phyloP scores from a whole-genome alignment of 2,888 invertebrate genomes.

The Cheilosia urbana region DNA sequence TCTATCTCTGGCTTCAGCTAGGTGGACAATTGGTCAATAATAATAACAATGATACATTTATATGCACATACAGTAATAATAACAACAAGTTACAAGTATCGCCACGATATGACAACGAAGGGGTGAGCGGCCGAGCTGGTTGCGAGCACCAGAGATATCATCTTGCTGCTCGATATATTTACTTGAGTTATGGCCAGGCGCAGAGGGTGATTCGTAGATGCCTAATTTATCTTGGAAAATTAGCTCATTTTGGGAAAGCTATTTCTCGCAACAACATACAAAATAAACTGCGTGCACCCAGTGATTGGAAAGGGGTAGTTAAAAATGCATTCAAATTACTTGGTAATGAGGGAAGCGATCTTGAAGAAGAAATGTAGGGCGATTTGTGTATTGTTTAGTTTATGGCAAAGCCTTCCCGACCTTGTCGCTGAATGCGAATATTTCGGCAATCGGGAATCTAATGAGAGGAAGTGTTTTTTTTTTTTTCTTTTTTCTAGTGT shows the following conservation, averaged over 20 bases:
- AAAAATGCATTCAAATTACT: slow-evolving; percentile 45
- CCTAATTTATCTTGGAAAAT: slow-evolving; percentile 82
- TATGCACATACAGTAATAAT: slow-evolving; percentile 49
- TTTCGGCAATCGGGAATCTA: background rate
- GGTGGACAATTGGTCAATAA: slow-evolving; percentile 66
- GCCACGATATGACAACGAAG: slow-evolving; percentile 40
- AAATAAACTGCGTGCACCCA: background rate
- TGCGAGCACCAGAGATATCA: slow-evolving; percentile 50
- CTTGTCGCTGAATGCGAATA: background rate
- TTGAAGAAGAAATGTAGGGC: slow-evolving; percentile 9
- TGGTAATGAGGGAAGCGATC: slow-evolving; percentile 22
- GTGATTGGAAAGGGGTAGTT: slow-evolving; percentile 37
- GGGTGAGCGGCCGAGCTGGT: slow-evolving; percentile 50
- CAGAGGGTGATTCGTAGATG: slow-evolving; percentile 78
- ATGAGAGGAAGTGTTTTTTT: background rate
- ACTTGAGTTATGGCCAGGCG: slow-evolving; percentile 60
- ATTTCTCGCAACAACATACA: slow-evolving; percentile 48
- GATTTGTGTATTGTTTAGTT: slow-evolving; percentile 13
- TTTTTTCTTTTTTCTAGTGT: too few relatives aligned
- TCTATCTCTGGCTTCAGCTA: slow-evolving; percentile 32
- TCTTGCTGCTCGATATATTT: slow-evolving; percentile 21
- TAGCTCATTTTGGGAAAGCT: slow-evolving; percentile 80
- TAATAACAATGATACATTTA: slow-evolving; percentile 72
- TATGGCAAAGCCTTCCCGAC: background rate
- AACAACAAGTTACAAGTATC: slow-evolving; percentile 73